Evolutionary conservation across 2,797 vertebrate genomes (phyloP).

Genomic region (Ambastaia sidthimunki): DNA sequence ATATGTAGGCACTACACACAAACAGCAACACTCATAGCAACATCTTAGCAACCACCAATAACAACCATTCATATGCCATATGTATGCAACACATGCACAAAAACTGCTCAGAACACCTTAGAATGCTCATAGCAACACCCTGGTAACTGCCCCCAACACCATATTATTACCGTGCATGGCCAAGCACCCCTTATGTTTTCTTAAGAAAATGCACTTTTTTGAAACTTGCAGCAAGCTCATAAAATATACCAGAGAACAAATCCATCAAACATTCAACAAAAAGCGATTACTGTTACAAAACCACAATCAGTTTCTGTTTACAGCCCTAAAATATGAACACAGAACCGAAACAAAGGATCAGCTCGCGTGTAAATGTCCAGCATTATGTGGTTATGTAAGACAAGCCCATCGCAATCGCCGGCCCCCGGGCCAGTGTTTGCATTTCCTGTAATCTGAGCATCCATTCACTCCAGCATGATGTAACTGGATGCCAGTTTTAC

Average conservation of each 20-base stretch:
- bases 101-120: too few relatives aligned
- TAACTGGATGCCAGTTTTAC: constrained; percentile 78
- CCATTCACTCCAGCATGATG: constrained; percentile 80
- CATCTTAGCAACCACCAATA: too few relatives aligned
- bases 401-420: constrained; percentile 50
- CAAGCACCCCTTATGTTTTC: too few relatives aligned
- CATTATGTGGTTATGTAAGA: constrained; percentile 75
- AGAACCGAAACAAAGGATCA: constrained; percentile 66
- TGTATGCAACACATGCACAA: too few relatives aligned
- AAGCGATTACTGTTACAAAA: neutral
- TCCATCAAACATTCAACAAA: neutral
- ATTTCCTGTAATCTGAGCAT: constrained; percentile 84
- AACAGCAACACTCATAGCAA: too few relatives aligned
- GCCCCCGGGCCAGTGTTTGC: constrained; percentile 77
- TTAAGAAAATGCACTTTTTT: too few relatives aligned
- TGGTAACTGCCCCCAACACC: neutral
- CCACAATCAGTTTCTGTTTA: constrained; percentile 55
- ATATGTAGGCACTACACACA: too few relatives aligned
- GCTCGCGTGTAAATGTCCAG: constrained; percentile 66
- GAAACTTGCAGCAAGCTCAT: too few relatives aligned
- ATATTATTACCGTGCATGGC: neutral
- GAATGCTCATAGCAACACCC: neutral
- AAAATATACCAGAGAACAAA: too few relatives aligned
- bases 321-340: constrained; percentile 72
- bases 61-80: too few relatives aligned